phyloP scores from a whole-genome alignment of 2,113 vertebrate species.

The Copsychus sechellarum region DNA sequence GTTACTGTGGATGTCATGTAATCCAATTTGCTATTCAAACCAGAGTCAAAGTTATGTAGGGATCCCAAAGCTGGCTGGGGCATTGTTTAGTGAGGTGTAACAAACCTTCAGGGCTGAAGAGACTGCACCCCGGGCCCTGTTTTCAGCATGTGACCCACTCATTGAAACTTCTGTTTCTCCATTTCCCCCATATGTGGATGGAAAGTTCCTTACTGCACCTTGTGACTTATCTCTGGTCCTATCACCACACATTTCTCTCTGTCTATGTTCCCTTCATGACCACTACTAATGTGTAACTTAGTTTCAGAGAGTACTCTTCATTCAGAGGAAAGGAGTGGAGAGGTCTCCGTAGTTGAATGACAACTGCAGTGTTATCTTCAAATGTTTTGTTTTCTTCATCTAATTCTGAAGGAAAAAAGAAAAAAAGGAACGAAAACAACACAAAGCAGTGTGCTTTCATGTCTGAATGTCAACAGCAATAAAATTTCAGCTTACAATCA shows the following conservation, averaged over 20 bases:
- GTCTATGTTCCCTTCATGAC: neutral
- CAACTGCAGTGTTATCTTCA: neutral
- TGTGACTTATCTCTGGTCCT: neutral
- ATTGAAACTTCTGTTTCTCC: neutral
- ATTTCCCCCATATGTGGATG: neutral
- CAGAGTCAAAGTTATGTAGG: rapidly evolving
- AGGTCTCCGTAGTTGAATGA: neutral
- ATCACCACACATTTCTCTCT: rapidly evolving
- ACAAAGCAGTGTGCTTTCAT: neutral
- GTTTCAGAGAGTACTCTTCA: neutral
- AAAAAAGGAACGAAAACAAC: neutral
- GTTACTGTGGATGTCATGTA: neutral
- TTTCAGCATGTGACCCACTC: neutral
- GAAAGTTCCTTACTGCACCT: neutral
- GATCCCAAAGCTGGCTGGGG: neutral
- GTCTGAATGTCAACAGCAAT: neutral
- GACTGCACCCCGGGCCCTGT: rapidly evolving
- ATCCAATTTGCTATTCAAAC: neutral
- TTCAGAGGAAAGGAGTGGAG: neutral
- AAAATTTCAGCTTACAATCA: neutral
- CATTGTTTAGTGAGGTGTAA: neutral
- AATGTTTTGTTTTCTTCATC: neutral
- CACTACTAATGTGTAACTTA: neutral
- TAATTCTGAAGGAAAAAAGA: neutral
- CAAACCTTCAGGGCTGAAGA: neutral